phyloP scores from a whole-genome alignment of 2,888 invertebrate genomes.

The Stictocephala bisonia region DNA sequence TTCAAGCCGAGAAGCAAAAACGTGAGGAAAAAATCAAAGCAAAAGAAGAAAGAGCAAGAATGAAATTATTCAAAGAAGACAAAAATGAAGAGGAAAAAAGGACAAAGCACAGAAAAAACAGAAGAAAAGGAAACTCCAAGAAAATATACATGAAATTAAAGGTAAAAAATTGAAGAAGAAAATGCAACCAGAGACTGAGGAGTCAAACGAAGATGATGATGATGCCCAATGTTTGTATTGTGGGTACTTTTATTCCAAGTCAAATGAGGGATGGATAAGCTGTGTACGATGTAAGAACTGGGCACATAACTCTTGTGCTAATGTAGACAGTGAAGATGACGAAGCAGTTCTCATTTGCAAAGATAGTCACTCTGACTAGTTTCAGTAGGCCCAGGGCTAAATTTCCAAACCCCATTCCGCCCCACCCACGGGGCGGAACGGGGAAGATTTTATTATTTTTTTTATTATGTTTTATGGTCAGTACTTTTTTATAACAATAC shows the following conservation, averaged over 20 bases:
- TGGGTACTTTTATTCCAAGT: background rate
- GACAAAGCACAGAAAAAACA: background rate
- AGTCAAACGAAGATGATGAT: background rate
- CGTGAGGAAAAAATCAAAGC: background rate
- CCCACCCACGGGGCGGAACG: background rate
- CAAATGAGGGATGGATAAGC: slow-evolving; percentile 22
- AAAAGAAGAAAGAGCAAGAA: background rate
- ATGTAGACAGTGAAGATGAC: slow-evolving; percentile 21
- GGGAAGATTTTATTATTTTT: too few relatives aligned
- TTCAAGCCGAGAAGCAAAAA: background rate
- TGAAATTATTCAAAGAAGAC: background rate
- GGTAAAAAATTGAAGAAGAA: too few relatives aligned
- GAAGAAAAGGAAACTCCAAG: background rate
- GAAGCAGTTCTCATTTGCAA: background rate
- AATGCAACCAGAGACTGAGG: too few relatives aligned
- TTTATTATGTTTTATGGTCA: too few relatives aligned
- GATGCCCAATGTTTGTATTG: slow-evolving; percentile 18
- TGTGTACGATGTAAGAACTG: slow-evolving; percentile 6
- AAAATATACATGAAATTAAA: background rate
- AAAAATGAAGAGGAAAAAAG: background rate
- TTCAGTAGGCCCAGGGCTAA: too few relatives aligned
- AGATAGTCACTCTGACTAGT: too few relatives aligned
- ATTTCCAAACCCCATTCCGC: background rate
- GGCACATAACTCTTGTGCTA: slow-evolving; percentile 28
- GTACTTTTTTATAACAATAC: too few relatives aligned